Percentiles rank a stretch among this genome's conserved stretches.
Conservation (phyloP, 2,113 vertebrate species). For the Tachysurus vachellii region DNA sequence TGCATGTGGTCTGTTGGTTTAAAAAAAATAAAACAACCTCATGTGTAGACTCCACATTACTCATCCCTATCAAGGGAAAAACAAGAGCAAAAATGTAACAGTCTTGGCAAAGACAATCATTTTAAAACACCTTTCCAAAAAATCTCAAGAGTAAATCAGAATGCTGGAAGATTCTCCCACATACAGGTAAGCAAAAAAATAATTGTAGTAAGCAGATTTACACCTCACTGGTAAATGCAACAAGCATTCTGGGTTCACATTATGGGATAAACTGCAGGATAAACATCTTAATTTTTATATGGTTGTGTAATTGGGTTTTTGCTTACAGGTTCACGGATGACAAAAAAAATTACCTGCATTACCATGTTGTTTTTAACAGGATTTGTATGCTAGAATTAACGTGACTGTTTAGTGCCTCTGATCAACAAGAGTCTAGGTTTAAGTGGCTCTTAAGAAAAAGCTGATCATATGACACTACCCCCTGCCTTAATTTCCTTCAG, state of each 20-base stretch:
- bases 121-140: constrained; percentile 53
- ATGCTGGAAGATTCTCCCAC: constrained; percentile 6
- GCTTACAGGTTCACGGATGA: neutral
- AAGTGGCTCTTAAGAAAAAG: neutral
- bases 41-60: constrained; percentile 33
- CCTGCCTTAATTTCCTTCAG: neutral
- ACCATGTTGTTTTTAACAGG: neutral
- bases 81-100: constrained; percentile 58
- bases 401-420: neutral
- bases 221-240: neutral
- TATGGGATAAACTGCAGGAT: neutral
- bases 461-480: neutral
- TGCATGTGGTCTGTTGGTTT: constrained; percentile 25
- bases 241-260: constrained; percentile 2
- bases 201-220: constrained; percentile 40
- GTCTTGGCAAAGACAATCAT: constrained; percentile 60
- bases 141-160: neutral
- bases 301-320: neutral
- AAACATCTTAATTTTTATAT: neutral
- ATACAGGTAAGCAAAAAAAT: constrained; percentile 61
- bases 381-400: neutral
- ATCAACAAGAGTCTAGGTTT: neutral
- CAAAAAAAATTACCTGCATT: too few relatives aligned
- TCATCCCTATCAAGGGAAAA: constrained; percentile 48
- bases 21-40: constrained; percentile 30